Conservation (phyloP, 30 jellyfish, hydroid and myxozoan genomes). For the Morbakka virulenta region DNA sequence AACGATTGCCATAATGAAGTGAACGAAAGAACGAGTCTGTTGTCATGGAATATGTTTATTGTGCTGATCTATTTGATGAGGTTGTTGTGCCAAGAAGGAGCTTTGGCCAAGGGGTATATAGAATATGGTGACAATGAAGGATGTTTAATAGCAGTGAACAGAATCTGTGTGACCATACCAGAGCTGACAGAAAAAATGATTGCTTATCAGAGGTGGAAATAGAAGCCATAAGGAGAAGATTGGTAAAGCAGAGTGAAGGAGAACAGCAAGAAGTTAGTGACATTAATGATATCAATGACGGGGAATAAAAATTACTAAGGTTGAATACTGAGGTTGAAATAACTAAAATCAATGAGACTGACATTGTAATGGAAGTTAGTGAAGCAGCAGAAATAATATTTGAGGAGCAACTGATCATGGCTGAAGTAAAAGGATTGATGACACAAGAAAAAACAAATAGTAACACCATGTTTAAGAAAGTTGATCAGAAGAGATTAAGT, state of each 20-base stretch:
- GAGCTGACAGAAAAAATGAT: background rate
- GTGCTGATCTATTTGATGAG: too few species aligned
- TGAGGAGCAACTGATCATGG: background rate
- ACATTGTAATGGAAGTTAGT: background rate
- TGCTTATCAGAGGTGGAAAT: background rate
- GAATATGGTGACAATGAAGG: too few species aligned
- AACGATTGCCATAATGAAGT: too few species aligned
- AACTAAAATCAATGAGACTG: background rate
- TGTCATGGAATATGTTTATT: too few species aligned
- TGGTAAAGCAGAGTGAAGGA: background rate
- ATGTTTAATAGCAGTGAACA: too few species aligned
- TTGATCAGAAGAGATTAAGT: background rate
- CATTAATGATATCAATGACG: background rate
- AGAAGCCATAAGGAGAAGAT: background rate
- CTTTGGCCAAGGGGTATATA: too few species aligned
- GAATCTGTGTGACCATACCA: background rate
- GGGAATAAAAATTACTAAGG: background rate
- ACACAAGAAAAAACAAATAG: background rate
- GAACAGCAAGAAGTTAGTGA: background rate
- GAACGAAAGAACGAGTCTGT: too few species aligned
- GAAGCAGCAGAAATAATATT: background rate
- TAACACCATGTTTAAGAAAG: background rate
- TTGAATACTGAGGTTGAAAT: background rate
- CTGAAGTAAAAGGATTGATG: background rate
- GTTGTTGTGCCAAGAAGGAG: too few species aligned